A percentile compares a stretch with the other conserved stretches of the same genome.
Evolutionary conservation across 2,113 vertebrate species (phyloP).

Genomic region (Triplophysa tibetana): DNA sequence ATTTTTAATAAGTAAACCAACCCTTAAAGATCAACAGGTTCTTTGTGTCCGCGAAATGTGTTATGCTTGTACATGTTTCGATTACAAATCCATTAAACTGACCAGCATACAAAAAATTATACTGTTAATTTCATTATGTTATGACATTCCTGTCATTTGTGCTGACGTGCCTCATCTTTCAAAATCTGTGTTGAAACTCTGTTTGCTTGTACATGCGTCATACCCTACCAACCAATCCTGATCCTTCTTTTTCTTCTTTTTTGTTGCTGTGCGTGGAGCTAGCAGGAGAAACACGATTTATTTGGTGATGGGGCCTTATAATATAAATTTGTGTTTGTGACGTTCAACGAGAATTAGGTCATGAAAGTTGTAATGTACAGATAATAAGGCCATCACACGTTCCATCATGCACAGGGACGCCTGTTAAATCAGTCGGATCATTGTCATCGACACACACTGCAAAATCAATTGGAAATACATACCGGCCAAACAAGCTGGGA

Average conservation of each 20-base stretch:
- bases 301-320: constrained; percentile 21
- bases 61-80: too few relatives aligned
- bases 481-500: background rate
- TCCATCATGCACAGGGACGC: constrained; percentile 65
- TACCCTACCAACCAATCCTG: background rate
- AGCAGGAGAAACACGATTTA: background rate
- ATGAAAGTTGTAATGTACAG: constrained; percentile 43
- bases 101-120: background rate
- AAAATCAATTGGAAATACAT: constrained; percentile 13
- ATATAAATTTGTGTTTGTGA: constrained; percentile 41
- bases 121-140: background rate
- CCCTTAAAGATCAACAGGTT: too few relatives aligned
- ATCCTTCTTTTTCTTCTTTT: background rate
- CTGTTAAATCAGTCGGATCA: constrained; percentile 53
- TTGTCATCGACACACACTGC: constrained; percentile 4
- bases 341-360: constrained; percentile 27
- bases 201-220: background rate
- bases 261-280: background rate
- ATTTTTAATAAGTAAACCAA: too few relatives aligned
- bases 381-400: constrained; percentile 59
- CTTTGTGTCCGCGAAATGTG: too few relatives aligned
- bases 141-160: background rate
- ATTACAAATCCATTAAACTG: background rate
- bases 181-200: background rate
- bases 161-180: background rate